Evolutionary conservation across 2,113 vertebrate genomes (phyloP).

Genomic region (Silurus meridionalis): DNA sequence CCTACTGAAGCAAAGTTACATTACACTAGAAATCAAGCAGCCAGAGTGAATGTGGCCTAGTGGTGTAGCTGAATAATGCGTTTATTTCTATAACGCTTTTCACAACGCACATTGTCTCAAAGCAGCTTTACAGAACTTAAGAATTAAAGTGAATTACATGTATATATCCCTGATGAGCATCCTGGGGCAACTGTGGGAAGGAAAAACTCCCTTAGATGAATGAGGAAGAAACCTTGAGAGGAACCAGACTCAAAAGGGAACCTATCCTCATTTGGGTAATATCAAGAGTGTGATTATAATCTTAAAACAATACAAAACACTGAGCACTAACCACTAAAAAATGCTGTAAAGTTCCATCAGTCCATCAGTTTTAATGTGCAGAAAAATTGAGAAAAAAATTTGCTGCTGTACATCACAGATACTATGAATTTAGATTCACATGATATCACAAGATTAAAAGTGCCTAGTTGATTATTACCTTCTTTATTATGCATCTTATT

Average conservation of each 20-base stretch:
- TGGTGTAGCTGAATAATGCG: neutral
- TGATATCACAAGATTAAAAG: neutral
- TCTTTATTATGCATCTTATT: neutral
- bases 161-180: too few relatives aligned
- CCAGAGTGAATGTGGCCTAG: conserved; percentile 19
- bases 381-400: neutral
- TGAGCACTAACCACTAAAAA: neutral
- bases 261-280: too few relatives aligned
- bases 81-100: too few relatives aligned
- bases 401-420: neutral
- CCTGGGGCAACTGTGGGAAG: too few relatives aligned
- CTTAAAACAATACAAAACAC: too few relatives aligned
- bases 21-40: neutral
- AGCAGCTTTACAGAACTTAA: too few relatives aligned
- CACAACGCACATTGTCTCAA: too few relatives aligned
- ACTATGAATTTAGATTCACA: neutral
- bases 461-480: neutral
- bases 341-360: neutral
- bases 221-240: too few relatives aligned
- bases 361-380: neutral
- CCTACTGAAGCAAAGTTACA: neutral
- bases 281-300: too few relatives aligned
- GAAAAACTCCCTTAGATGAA: too few relatives aligned
- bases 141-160: too few relatives aligned
- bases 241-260: too few relatives aligned